Conservation (phyloP, 2,888 invertebrate genomes). For the Mythimna ferrago region DNA sequence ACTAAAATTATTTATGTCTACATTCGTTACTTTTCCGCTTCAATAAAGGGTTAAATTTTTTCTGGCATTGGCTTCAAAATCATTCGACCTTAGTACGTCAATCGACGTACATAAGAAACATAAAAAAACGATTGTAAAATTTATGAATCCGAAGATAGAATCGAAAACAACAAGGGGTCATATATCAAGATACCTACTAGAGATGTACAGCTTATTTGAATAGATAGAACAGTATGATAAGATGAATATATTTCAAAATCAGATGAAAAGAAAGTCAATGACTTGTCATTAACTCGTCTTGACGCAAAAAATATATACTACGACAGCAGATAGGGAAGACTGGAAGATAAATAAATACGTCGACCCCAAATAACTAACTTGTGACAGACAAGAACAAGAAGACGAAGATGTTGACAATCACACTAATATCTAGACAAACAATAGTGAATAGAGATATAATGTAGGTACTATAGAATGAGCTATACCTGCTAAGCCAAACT, state of each 20-base stretch:
- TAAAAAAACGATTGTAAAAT: not conserved
- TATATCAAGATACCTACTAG: not conserved
- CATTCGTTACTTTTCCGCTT: not conserved
- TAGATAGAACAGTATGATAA: not conserved
- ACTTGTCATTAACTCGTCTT: too few species aligned
- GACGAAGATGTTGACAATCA: not conserved
- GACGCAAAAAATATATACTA: not conserved
- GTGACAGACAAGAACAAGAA: not conserved
- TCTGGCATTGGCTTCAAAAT: conserved; percentile 10
- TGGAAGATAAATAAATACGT: not conserved
- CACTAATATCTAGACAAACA: not conserved
- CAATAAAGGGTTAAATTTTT: not conserved
- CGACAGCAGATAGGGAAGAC: not conserved
- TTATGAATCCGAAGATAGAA: conserved; percentile 8
- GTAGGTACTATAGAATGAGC: not conserved
- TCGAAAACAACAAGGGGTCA: not conserved
- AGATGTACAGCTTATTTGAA: not conserved
- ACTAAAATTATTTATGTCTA: conserved; percentile 20
- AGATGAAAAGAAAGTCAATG: too few species aligned
- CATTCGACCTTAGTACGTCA: conserved; percentile 24
- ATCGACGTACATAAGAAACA: not conserved
- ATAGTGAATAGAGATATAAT: too few species aligned
- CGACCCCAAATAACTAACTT: not conserved
- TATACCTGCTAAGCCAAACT: not conserved
- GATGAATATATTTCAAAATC: too few species aligned